Conservation (phyloP, 1,140 invertebrate species). For the Drosophila virilis region DNA sequence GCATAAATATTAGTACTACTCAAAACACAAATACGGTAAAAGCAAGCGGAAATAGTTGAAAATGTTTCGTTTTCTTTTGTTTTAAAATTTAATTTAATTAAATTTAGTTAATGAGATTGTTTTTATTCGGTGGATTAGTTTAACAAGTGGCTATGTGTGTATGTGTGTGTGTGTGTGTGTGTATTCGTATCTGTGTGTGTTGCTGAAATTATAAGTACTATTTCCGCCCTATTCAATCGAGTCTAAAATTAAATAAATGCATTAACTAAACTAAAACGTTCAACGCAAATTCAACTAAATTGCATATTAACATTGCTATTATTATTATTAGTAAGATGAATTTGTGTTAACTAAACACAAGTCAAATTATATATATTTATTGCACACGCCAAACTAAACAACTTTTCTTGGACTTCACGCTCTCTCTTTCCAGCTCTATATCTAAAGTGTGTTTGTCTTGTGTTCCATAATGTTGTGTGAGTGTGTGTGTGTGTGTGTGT, state of each 20-base stretch:
- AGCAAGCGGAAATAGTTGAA: slow-evolving; percentile 64
- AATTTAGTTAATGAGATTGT: slow-evolving; percentile 81
- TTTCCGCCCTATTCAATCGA: slow-evolving; percentile 66
- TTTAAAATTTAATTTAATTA: slow-evolving; percentile 51
- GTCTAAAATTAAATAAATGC: slow-evolving; percentile 70
- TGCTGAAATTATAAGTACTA: slow-evolving; percentile 49
- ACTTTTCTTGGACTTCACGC: slow-evolving; percentile 37
- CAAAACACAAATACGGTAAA: slow-evolving; percentile 53
- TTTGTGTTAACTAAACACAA: slow-evolving; percentile 64
- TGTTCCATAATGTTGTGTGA: slow-evolving; percentile 7
- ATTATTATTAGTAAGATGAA: slow-evolving; percentile 52
- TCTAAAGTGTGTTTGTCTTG: slow-evolving; percentile 18
- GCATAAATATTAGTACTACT: slow-evolving; percentile 58
- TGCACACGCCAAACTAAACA: slow-evolving; percentile 64
- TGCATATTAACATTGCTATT: slow-evolving; percentile 79
- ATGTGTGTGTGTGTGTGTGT: slow-evolving; percentile 28
- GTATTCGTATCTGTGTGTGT: slow-evolving; percentile 18
- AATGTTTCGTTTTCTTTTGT: slow-evolving; percentile 34
- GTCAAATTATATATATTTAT: slow-evolving; percentile 58
- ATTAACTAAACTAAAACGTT: slow-evolving; percentile 80
- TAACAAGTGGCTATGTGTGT: slow-evolving; percentile 73
- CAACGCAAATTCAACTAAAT: slow-evolving; percentile 80
- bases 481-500: slow-evolving; percentile 35
- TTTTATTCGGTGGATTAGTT: slow-evolving; percentile 79
- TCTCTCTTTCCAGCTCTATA: slow-evolving; percentile 23